These are phyloP conservation scores for Battus philenor DNA, from an alignment of 1,140 invertebrate species.

Conservation along the genomic window DNA sequence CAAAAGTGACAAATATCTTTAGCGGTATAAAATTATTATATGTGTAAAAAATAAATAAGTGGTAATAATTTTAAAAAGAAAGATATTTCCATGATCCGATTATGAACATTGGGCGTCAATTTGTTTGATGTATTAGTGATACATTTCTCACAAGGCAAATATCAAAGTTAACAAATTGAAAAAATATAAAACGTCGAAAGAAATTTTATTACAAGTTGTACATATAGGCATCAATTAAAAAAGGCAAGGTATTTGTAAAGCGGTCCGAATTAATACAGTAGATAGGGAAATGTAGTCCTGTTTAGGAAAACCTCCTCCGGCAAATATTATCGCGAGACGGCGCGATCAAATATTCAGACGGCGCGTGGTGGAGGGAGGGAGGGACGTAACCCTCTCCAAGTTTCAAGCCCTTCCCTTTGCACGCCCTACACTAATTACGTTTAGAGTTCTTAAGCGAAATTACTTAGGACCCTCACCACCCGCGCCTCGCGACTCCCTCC, in stretches of 20 bases:
- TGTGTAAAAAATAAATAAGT: no score
- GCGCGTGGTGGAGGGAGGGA: slow-evolving; percentile 50
- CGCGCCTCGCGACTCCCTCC: slow-evolving; percentile 57
- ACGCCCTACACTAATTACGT: slow-evolving; percentile 78
- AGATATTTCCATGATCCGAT: slow-evolving; percentile 6
- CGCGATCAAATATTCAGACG: slow-evolving; percentile 74
- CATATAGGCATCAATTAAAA: slow-evolving; percentile 70
- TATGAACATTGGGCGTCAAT: slow-evolving; percentile 18
- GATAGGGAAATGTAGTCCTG: slow-evolving; percentile 64
- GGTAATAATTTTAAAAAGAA: no score
- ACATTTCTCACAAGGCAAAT: slow-evolving; percentile 55
- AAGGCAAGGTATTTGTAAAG: slow-evolving; percentile 64
- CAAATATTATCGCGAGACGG: slow-evolving; percentile 74
- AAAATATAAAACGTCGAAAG: no score
- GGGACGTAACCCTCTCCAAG: slow-evolving; percentile 76
- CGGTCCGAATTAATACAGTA: slow-evolving; percentile 57
- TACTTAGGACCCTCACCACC: slow-evolving; percentile 75
- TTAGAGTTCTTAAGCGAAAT: slow-evolving; percentile 79
- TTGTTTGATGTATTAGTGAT: slow-evolving; percentile 57
- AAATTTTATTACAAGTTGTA: slow-evolving; percentile 69
- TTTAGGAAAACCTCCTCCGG: slow-evolving; percentile 71
- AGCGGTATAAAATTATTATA: slow-evolving; percentile 10
- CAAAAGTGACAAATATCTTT: slow-evolving; percentile 7
- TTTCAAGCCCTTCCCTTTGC: slow-evolving; percentile 78
- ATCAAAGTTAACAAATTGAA: slow-evolving; percentile 54